Evolutionary conservation across 2,113 vertebrate species (phyloP).

Genomic region (Glaucidium brasilianum): DNA sequence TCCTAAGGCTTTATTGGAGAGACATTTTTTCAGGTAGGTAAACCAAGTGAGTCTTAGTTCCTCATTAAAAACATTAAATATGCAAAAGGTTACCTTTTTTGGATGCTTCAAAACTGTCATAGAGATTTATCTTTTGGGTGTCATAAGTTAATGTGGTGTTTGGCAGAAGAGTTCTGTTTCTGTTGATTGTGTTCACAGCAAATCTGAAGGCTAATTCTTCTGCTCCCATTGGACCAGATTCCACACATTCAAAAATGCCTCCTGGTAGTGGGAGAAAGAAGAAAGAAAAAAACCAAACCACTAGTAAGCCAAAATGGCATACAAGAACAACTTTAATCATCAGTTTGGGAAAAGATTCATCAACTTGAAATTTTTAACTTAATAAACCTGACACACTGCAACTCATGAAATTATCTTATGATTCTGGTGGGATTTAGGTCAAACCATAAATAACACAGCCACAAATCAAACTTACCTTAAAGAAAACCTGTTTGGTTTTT

Average conservation of each 20-base stretch:
- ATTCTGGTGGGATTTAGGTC: neutral
- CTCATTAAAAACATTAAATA: neutral
- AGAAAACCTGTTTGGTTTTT: neutral
- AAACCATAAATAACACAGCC: neutral
- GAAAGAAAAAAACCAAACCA: neutral
- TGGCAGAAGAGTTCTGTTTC: conserved; percentile 96
- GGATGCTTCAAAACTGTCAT: conserved; percentile 98
- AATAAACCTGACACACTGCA: neutral
- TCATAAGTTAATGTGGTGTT: conserved; percentile 98
- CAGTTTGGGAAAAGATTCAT: neutral
- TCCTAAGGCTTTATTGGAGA: neutral
- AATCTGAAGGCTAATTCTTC: conserved; percentile 99
- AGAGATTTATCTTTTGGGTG: conserved; percentile 99
- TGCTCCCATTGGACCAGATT: conserved; percentile 94
- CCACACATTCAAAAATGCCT: conserved; percentile 97
- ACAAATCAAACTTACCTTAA: neutral
- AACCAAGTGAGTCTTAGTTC: neutral
- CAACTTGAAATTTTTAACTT: neutral
- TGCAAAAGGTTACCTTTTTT: conserved; percentile 88
- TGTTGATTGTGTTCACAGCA: conserved; percentile 99
- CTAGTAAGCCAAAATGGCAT: neutral
- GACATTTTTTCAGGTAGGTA: neutral
- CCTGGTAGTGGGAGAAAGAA: conserved; percentile 72
- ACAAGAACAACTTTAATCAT: neutral
- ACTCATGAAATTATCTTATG: neutral